Base-by-base conservation (phyloP, 2,888 invertebrate species). In the Anodontia alba region DNA sequence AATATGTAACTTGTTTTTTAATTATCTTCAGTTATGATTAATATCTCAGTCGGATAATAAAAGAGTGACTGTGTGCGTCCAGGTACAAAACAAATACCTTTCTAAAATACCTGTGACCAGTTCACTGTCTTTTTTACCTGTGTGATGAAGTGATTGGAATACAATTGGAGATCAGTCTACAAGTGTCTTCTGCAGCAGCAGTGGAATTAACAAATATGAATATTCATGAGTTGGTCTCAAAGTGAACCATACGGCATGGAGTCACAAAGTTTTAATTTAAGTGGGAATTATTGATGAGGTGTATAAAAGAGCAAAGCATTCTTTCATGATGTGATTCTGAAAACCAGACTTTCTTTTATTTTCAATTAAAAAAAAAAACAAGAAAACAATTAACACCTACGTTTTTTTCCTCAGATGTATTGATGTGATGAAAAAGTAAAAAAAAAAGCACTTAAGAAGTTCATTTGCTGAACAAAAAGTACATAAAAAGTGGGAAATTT, bases 161-260 rank as follows among this genome's bases (percentile, higher is more conserved):
- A 62, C 62, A 62, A 62, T 62, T 62, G 31, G 33, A 62, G 31
- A 62, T 33, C 62, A 33, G 54, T 54, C 54, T 54, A 54, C 23
- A 3, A 54, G 26, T 20, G 33, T 62, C 29, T 62, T 62, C 62
- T 62, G 62, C 62, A 33, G 23, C 33, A 20, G 12, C 62, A 62
- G 5, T 33, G 62, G 62, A 62, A 62, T 62, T 62, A 62, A 33
- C 7, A 33, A 33, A 62, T 62, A 29, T 62, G 62, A 62, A 62
- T 62, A 62, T 62, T 62, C 62, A 62, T 62, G 62, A 62, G 62
- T 29, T 62, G 12, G 33, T 62, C 29, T 31, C 10, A 62, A 31
- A 33, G 33, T 33, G 62, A 62, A 33, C 62, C 62, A 62, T 62
- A 62, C 62, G 20, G 17, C 31, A 62, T 33, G 20, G 23, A 33